These are phyloP conservation scores for Mustelus asterias DNA, from an alignment of 2,113 vertebrate species.

Conservation along the genomic window DNA sequence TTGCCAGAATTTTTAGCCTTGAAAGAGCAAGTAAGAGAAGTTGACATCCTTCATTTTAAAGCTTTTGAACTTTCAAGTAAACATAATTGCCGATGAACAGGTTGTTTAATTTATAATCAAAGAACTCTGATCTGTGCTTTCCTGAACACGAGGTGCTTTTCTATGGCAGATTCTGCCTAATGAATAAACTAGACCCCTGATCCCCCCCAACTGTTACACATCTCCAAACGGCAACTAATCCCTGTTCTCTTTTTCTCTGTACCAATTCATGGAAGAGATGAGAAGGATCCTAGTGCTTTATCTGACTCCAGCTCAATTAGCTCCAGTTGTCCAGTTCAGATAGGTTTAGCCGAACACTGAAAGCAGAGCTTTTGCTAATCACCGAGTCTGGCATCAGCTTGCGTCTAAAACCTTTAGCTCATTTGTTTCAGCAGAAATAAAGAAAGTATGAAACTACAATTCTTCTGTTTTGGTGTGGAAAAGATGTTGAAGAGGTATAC, in stretches of 20 bases:
- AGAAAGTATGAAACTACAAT: neutral
- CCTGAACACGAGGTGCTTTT: neutral
- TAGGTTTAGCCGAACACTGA: neutral
- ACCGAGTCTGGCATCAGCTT: neutral
- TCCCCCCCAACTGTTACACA: neutral
- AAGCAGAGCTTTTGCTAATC: conserved; percentile 20
- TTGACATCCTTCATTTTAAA: neutral
- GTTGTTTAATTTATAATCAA: neutral
- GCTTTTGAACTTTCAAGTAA: neutral
- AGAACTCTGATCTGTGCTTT: neutral
- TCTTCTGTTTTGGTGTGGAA: neutral
- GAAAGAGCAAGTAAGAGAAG: neutral
- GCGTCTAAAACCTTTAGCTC: conserved; percentile 24
- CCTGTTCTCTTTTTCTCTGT: neutral
- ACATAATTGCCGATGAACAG: neutral
- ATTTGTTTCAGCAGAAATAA: conserved; percentile 2
- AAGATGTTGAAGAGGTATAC: neutral
- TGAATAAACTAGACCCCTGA: neutral
- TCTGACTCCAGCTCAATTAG: conserved; percentile 31
- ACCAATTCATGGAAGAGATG: conserved; percentile 6
- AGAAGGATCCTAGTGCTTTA: neutral
- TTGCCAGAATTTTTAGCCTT: neutral
- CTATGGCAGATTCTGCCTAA: neutral
- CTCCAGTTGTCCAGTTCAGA: neutral
- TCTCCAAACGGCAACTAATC: conserved; percentile 1